Evolutionary conservation across 2,113 vertebrate genomes (phyloP).

Genomic region (Chaetura pelagica): DNA sequence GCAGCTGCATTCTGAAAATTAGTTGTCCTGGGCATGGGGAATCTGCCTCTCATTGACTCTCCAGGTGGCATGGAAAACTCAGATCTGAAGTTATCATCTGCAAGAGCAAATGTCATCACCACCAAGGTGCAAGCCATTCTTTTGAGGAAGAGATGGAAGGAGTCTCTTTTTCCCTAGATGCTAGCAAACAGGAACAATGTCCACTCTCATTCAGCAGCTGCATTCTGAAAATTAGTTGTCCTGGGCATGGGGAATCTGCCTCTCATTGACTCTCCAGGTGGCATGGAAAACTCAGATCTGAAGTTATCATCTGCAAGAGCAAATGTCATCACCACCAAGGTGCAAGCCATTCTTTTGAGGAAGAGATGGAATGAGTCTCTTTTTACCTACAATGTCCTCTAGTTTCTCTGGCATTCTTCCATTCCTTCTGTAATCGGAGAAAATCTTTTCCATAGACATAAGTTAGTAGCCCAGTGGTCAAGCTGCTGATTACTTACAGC

Average conservation of each 20-base stretch:
- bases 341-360: background rate
- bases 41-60: background rate
- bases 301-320: background rate
- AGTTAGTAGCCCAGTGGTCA: background rate
- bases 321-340: background rate
- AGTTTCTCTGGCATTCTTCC: background rate
- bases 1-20: accelerated
- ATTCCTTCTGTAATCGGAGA: background rate
- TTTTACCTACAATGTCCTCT: background rate
- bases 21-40: accelerated
- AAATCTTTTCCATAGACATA: background rate
- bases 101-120: background rate
- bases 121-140: background rate
- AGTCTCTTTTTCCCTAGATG: background rate
- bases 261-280: background rate
- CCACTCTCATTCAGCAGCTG: background rate
- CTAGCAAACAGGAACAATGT: background rate
- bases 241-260: background rate
- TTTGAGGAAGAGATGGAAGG: background rate
- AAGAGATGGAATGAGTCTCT: background rate
- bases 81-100: background rate
- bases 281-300: background rate
- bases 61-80: background rate
- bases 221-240: accelerated
- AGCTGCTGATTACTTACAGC: background rate